Evolutionary conservation across 1,140 invertebrate species (phyloP).

Genomic region (Drusus annulatus): DNA sequence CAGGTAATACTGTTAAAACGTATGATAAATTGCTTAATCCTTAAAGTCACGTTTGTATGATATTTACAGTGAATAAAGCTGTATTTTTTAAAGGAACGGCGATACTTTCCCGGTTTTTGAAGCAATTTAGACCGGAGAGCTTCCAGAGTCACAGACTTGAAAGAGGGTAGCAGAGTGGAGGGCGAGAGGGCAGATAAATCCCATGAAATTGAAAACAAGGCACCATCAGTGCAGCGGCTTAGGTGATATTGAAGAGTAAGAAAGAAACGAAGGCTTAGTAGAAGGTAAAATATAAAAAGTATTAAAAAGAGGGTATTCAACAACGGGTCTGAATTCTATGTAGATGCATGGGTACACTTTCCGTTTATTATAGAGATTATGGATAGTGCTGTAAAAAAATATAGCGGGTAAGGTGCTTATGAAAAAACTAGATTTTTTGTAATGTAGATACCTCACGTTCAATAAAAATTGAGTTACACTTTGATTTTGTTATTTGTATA

Average conservation of each 20-base stretch:
- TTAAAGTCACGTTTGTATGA: no score
- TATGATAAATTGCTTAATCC: no score
- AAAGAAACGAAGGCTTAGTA: slow-evolving; percentile 14
- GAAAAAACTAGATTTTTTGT: no score
- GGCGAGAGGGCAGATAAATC: slow-evolving; percentile 54
- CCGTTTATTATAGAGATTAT: slow-evolving; percentile 2
- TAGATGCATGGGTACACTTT: background rate
- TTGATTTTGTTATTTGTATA: background rate
- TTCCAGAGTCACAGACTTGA: slow-evolving; percentile 7
- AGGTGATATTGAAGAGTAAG: slow-evolving; percentile 35
- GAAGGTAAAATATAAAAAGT: slow-evolving; percentile 3
- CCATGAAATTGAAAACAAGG: slow-evolving; percentile 59
- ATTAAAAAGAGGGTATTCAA: slow-evolving; percentile 1
- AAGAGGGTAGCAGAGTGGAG: slow-evolving; percentile 16
- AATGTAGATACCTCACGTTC: no score
- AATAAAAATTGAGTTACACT: background rate
- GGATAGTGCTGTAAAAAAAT: background rate
- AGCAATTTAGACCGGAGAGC: background rate
- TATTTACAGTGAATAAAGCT: slow-evolving; percentile 12
- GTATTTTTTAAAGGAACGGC: slow-evolving; percentile 10
- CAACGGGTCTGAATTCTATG: slow-evolving; percentile 7
- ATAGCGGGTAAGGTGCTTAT: background rate
- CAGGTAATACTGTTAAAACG: no score
- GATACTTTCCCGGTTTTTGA: slow-evolving; percentile 20
- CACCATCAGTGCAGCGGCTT: slow-evolving; percentile 50